Conservation (phyloP, 2,888 invertebrate species). For the Caenorhabditis angaria region DNA sequence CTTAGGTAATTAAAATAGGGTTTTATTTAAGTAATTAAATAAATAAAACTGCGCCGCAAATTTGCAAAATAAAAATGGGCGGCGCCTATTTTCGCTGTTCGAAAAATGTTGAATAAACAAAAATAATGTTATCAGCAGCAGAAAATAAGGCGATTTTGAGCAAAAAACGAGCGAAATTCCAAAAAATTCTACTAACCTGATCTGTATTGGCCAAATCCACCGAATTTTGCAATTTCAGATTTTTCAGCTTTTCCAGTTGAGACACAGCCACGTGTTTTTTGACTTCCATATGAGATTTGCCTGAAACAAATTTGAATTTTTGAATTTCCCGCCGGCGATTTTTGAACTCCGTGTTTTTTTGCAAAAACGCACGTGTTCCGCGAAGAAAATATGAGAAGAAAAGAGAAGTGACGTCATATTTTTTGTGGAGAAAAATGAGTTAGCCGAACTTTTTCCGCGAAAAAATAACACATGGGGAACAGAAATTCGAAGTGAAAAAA, state of each 20-base stretch:
- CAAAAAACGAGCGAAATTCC: background rate
- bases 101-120: too few species aligned
- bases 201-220: background rate
- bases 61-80: too few species aligned
- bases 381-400: background rate
- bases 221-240: background rate
- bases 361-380: background rate
- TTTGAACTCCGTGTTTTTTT: background rate
- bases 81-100: too few species aligned
- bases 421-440: too few species aligned
- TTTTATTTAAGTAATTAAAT: too few species aligned
- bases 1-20: too few species aligned
- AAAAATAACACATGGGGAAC: too few species aligned
- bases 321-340: background rate
- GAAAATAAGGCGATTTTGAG: too few species aligned
- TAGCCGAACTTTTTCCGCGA: too few species aligned
- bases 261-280: background rate
- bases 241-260: slow-evolving; percentile 4
- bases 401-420: background rate
- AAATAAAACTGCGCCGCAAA: too few species aligned
- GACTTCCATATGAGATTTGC: background rate
- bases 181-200: background rate
- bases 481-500: too few species aligned
- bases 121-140: too few species aligned
- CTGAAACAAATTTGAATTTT: background rate